Base-by-base conservation (phyloP, 2,888 invertebrate genomes). In the Flexamia atlantica region DNA sequence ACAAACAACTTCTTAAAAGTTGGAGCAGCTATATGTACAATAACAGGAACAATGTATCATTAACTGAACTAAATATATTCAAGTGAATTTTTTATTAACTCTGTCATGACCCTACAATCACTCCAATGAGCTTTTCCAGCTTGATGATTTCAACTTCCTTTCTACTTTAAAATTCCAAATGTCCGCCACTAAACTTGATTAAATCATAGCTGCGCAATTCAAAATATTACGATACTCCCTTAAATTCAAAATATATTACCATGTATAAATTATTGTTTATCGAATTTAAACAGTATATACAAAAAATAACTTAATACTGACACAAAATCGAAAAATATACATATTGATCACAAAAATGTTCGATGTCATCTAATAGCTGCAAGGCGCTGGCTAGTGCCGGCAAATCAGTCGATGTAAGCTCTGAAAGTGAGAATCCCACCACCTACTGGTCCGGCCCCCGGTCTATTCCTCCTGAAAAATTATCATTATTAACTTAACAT, bases 261-360 rank as follows among this genome's bases (percentile, higher is more conserved):
- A n/a, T n/a, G n/a, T n/a, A 53, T 53, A 23, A 53, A 23, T 7
- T 53, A 23, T 23, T 7, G 23, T 53, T 14, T 28, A 64, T 64
- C 28, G 17, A 64, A 64, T 28, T 64, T 64, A 64, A 64, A 64
- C 23, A 53, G 1, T 64, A 28, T 64, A 28, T 64, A 64, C 64
- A 64, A 2, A 28, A 25, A 14, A 64, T n/a, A 23, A 14, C 12
- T 3, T 64, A 64, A 64, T 64, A 64, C 64, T 64, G 64, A 64
- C 64, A 64, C n/a, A 28, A 57, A 64, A 64, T 30, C 30, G 12
- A 64, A 30, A 64, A 64, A 64, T 64, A 28, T 64, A 64, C 64
- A 64, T 3, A n/a, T 23, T 9, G 57, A 57, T 64, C 64, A 28
- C 28, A 64, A 28, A 1, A 28, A 64, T 20, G 1, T 64, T 64